Conservation (phyloP, 2,797 vertebrate genomes). For the Vultur gryphus region DNA sequence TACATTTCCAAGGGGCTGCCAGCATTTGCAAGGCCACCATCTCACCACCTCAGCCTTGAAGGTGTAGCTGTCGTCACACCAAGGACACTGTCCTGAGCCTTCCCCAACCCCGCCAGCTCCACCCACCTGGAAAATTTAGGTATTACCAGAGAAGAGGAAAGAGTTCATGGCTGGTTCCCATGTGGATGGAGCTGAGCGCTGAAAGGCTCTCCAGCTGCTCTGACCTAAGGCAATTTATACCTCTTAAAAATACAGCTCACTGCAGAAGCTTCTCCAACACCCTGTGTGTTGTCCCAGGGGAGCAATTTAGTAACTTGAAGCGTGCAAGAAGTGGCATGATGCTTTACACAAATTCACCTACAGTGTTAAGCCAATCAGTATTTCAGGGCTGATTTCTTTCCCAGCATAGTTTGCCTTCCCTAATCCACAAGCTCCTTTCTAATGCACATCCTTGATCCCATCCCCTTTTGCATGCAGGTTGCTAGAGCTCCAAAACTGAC, state of each 20-base stretch:
- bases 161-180: neutral
- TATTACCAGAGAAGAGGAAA: neutral
- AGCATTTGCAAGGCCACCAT: neutral
- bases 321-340: neutral
- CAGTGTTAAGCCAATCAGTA: neutral
- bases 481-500: neutral
- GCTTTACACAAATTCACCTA: neutral
- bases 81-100: neutral
- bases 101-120: neutral
- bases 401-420: neutral
- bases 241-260: neutral
- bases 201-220: neutral
- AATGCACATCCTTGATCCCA: neutral
- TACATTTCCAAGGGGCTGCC: neutral
- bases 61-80: neutral
- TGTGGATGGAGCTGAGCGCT: neutral
- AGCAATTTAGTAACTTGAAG: neutral
- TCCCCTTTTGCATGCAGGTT: neutral
- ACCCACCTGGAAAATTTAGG: neutral
- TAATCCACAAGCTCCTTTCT: neutral
- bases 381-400: neutral
- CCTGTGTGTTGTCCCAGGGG: neutral
- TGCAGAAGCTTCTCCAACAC: neutral
- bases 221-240: neutral
- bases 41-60: neutral